These are phyloP conservation scores for Tachyglossus aculeatus DNA, from an alignment of 2,797 vertebrate genomes.

Conservation along the genomic window DNA sequence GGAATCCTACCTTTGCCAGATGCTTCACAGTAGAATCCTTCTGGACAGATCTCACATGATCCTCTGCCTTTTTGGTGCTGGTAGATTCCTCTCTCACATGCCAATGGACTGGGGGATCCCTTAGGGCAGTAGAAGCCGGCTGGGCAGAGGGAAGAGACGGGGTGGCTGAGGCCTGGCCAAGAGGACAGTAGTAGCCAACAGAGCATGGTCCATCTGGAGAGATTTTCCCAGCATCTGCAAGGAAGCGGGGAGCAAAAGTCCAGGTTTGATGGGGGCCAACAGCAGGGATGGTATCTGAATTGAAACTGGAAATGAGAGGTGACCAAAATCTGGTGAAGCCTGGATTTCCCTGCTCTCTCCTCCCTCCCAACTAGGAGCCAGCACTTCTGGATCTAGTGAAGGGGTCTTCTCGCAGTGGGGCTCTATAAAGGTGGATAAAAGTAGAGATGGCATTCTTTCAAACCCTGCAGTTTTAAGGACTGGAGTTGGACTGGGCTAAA, in stretches of 20 bases:
- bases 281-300: not conserved
- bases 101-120: conserved; percentile 66
- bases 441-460: no score
- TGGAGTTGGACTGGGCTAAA: no score
- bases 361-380: no score
- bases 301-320: not conserved
- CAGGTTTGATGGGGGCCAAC: no score
- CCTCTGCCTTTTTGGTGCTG: conserved; percentile 53
- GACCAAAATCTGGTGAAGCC: no score
- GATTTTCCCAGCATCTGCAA: conserved; percentile 60
- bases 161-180: conserved; percentile 63
- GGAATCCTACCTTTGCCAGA: conserved; percentile 37
- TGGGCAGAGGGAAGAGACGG: conserved; percentile 69
- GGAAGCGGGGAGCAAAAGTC: conserved; percentile 52
- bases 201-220: conserved; percentile 66
- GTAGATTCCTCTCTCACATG: conserved; percentile 80
- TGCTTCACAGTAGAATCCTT: conserved; percentile 39
- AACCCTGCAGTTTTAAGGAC: no score
- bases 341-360: no score
- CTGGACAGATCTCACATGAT: conserved; percentile 46
- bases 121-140: conserved; percentile 76
- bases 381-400: not conserved
- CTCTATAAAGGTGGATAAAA: no score
- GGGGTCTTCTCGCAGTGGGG: not conserved
- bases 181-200: conserved; percentile 72